Conservation (phyloP, 2,888 invertebrate species). For the Argynnis bischoffii region DNA sequence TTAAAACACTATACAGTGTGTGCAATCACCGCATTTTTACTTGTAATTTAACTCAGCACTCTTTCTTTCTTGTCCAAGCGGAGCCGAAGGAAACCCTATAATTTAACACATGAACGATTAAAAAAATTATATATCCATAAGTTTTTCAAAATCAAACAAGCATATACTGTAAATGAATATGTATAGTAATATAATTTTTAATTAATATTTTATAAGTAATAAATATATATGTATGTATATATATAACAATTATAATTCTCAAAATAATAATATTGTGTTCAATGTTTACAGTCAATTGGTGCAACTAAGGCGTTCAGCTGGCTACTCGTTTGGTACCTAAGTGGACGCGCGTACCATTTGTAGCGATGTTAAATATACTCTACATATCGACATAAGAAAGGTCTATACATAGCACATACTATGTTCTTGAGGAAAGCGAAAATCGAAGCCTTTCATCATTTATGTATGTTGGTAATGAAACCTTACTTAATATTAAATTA, state of each 20-base stretch:
- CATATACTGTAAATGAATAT: too few species aligned
- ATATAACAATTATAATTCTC: neutral
- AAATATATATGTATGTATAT: too few species aligned
- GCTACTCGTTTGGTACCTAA: constrained; percentile 62
- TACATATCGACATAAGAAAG: constrained; percentile 62
- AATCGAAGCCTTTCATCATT: constrained; percentile 11
- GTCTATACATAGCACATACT: constrained; percentile 21
- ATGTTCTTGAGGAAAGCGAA: constrained; percentile 17
- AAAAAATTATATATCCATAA: constrained; percentile 43
- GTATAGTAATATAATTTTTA: too few species aligned
- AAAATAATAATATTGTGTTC: constrained; percentile 1
- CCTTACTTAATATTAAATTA: too few species aligned
- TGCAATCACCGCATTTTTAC: constrained; percentile 57
- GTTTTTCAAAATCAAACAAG: too few species aligned
- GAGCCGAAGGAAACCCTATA: constrained; percentile 73
- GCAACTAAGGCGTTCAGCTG: constrained; percentile 61
- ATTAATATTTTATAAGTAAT: too few species aligned
- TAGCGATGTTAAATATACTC: constrained; percentile 78
- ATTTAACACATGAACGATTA: constrained; percentile 65
- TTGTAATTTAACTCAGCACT: constrained; percentile 42
- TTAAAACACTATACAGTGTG: constrained; percentile 25
- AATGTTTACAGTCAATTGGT: constrained; percentile 27
- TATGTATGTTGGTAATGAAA: too few species aligned
- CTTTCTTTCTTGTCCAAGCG: constrained; percentile 64
- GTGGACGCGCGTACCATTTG: constrained; percentile 71